Conservation (phyloP, 2,888 invertebrate genomes). For the Phalangium opilio region DNA sequence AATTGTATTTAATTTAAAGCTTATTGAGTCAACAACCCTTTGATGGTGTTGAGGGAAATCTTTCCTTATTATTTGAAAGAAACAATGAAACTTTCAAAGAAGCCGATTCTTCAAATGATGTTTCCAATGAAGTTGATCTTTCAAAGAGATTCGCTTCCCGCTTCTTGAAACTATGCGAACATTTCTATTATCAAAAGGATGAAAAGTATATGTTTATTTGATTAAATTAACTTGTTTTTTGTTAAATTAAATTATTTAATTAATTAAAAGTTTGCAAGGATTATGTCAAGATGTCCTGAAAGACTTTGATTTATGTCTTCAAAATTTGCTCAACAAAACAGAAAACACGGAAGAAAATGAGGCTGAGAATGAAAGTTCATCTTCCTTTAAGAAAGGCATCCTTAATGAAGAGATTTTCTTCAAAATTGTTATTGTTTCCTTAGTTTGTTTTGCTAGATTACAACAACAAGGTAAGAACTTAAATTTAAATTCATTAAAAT, state of each 20-base stretch:
- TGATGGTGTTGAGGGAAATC: conserved; percentile 76
- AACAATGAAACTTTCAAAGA: conserved; percentile 13
- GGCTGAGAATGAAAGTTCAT: background rate
- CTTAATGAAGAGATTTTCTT: conserved; percentile 50
- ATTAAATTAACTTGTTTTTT: background rate
- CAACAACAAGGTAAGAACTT: conserved; percentile 38
- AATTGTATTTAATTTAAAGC: conserved; percentile 9
- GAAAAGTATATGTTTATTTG: conserved; percentile 13
- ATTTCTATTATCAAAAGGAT: conserved; percentile 12
- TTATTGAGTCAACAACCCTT: conserved; percentile 57
- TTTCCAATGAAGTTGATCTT: background rate
- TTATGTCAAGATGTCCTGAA: conserved; percentile 15
- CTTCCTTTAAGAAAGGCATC: conserved; percentile 1
- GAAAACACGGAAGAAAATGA: too few relatives aligned
- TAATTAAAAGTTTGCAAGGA: conserved; percentile 4
- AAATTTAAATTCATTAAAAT: background rate
- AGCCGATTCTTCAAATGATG: conserved; percentile 5
- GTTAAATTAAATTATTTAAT: too few relatives aligned
- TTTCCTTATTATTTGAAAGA: conserved; percentile 47
- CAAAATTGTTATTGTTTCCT: conserved; percentile 62
- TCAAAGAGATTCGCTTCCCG: conserved; percentile 10
- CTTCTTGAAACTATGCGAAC: conserved; percentile 23
- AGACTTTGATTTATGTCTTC: conserved; percentile 6
- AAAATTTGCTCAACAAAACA: too few relatives aligned
- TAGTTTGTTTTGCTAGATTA: conserved; percentile 63